Base-by-base conservation (phyloP, 2,113 vertebrate species). In the Equus przewalskii region DNA sequence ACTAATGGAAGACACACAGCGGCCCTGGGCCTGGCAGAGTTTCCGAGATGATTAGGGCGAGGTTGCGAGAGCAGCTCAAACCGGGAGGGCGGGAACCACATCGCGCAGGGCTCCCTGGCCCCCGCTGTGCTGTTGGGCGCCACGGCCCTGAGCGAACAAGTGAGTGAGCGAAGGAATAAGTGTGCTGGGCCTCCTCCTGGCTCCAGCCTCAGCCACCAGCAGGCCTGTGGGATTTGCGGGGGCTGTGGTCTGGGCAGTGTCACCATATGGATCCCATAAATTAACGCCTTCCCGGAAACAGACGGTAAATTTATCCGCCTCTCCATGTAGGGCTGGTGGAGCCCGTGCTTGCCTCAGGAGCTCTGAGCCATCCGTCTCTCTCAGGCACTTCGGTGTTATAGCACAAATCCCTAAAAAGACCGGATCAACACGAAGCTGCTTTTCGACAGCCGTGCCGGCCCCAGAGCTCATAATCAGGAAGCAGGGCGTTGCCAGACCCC, bases 201-300 rank as follows among this genome's bases (percentile, higher is more conserved):
- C 91, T 82, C 81, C 65, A 87, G 95, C 75, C 75, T 26, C 2
- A 88, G 79, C 76, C 0, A n/a, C 96, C 97, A 0, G 78, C 97
- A 96, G 91, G 86, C 98, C 92, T 14, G 0, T 7, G 60, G 98
- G 97, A 92, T 93, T 96, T 76, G 95, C 13, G 0, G 90, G 96
- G 97, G 6, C 4, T 95, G 91, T 0, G 46, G 97, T 97, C 94
- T 95, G 96, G 94, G 89, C 18, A 22, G 85, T 0, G 26, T 96
- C 97, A 97, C 98, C 98, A 98, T 98, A 98, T 98, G 98, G 98
- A 98, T 97, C 95, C 98, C 98, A 98, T 99, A 98, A 98, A 98
- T 98, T 98, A 98, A 98, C 98, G 96, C 75, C 28, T 98, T 97
- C 97, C 97, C 70, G 94, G 98, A 98, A 98, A 94, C 64, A 14